Evolutionary conservation across 2,888 invertebrate species (phyloP).

Genomic region (Deladenus siricidicola): DNA sequence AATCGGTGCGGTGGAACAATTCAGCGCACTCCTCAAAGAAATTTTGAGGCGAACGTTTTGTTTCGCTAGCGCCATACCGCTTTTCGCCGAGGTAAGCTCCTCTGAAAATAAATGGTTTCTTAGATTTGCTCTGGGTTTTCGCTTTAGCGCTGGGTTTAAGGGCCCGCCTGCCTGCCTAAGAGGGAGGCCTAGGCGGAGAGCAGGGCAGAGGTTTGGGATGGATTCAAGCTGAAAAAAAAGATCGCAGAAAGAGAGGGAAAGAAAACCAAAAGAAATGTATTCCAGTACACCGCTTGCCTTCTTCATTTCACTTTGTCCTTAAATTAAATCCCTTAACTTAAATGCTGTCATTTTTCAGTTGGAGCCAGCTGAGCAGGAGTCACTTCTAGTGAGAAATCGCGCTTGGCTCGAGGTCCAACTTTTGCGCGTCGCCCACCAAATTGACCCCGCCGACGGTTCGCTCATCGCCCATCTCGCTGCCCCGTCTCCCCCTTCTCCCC

Average conservation of each 20-base stretch:
- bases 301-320: too few species aligned
- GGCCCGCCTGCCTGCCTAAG: too few species aligned
- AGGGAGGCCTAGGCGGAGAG: too few species aligned
- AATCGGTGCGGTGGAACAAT: constrained; percentile 13
- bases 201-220: too few species aligned
- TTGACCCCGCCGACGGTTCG: not conserved
- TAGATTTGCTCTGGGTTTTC: too few species aligned
- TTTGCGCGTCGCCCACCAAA: not conserved
- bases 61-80: constrained; percentile 10
- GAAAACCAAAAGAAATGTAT: not conserved
- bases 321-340: too few species aligned
- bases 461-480: not conserved
- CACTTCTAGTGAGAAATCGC: constrained; percentile 2
- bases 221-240: too few species aligned
- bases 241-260: too few species aligned
- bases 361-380: not conserved
- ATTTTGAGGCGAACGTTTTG: constrained; percentile 9
- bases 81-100: constrained; percentile 8
- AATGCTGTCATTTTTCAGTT: constrained; percentile 5
- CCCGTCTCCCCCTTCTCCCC: not conserved
- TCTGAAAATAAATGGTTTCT: too few species aligned
- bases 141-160: too few species aligned
- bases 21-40: constrained; percentile 3
- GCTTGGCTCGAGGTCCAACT: constrained; percentile 8
- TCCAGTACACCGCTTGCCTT: not conserved